Conservation (phyloP, 2,113 vertebrate species). For the Ciconia boyciana region DNA sequence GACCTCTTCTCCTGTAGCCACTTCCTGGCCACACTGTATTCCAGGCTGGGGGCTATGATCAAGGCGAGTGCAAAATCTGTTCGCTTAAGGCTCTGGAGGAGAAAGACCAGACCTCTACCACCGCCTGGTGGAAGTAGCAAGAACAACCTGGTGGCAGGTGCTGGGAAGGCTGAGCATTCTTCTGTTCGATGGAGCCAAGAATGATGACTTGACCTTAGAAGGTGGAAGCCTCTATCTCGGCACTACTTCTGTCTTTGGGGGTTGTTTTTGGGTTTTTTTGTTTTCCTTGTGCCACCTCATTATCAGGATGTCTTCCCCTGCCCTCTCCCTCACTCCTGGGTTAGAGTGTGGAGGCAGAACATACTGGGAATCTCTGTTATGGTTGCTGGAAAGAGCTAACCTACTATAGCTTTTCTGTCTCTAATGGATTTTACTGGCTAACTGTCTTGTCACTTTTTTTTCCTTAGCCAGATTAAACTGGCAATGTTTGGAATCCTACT, state of each 20-base stretch:
- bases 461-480: slow-evolving; percentile 19
- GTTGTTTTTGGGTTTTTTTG: too few relatives aligned
- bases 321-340: not conserved
- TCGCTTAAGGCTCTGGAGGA: not conserved
- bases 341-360: not conserved
- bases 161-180: not conserved
- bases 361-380: not conserved
- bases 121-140: slow-evolving; percentile 5
- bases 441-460: not conserved
- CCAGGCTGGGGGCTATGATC: not conserved
- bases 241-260: not conserved
- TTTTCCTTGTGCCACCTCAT: not conserved
- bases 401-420: slow-evolving; percentile 2
- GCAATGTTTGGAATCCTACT: not conserved
- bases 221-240: not conserved
- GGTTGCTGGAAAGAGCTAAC: slow-evolving; percentile 20
- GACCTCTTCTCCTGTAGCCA: not conserved
- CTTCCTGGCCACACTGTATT: not conserved
- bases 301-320: not conserved
- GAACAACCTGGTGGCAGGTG: not conserved
- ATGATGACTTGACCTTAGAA: not conserved
- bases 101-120: not conserved
- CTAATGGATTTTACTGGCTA: slow-evolving; percentile 15
- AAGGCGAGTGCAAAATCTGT: not conserved
- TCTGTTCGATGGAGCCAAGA: not conserved